Evolutionary conservation across 2,113 vertebrate genomes (phyloP).

Genomic region (Willisornis vidua): DNA sequence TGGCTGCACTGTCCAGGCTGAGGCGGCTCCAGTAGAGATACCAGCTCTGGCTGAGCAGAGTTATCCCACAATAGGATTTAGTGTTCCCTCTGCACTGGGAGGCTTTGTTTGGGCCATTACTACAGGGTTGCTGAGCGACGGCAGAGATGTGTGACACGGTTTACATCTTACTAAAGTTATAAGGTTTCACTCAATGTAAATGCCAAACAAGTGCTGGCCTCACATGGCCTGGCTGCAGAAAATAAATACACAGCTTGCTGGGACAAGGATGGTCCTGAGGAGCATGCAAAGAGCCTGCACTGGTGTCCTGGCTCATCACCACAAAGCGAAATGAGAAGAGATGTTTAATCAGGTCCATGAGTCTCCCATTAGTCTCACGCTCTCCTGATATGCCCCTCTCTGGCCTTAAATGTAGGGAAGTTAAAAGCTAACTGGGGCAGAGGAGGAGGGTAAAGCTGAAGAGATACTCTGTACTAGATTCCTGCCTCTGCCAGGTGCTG

Average conservation of each 20-base stretch:
- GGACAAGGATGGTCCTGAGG: neutral
- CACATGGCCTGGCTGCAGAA: neutral
- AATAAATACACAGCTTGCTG: neutral
- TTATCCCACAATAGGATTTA: conserved; percentile 70
- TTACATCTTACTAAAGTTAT: conserved; percentile 70
- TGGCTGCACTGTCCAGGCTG: accelerated
- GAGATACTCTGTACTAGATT: neutral
- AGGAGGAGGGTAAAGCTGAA: neutral
- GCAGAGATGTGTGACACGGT: conserved; percentile 48
- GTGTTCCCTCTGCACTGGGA: neutral
- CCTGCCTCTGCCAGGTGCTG: neutral
- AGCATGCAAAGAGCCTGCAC: neutral
- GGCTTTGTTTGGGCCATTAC: conserved; percentile 60
- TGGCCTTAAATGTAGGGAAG: neutral
- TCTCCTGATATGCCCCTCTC: neutral
- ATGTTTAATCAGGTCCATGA: neutral
- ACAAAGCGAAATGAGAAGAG: neutral
- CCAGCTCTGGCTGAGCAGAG: conserved; percentile 2
- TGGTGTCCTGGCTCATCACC: accelerated
- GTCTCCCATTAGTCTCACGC: neutral
- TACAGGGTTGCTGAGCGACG: conserved; percentile 47
- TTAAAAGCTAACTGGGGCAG: neutral
- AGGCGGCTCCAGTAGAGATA: neutral
- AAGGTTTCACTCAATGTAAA: conserved; percentile 63
- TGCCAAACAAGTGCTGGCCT: conserved; percentile 45